A percentile compares a stretch with the other conserved stretches of the same genome.
Conservation (phyloP, 2,797 vertebrate genomes). For the Acanthiza pusilla region DNA sequence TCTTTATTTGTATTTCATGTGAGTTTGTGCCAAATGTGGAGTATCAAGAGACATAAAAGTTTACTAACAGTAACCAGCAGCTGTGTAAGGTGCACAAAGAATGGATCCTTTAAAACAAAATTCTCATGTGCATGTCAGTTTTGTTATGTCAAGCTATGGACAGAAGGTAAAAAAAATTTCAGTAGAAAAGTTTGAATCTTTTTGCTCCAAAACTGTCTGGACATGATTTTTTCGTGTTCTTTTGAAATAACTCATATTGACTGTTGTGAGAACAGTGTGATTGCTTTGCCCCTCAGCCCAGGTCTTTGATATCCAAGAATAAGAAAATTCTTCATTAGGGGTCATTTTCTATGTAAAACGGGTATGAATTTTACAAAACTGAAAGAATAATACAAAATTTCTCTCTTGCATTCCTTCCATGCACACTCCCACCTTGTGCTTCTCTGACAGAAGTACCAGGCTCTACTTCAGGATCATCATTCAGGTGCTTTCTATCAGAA, state of each 20-base stretch:
- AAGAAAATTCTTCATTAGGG: neutral
- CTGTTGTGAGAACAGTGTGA: neutral
- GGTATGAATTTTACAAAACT: neutral
- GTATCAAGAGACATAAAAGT: neutral
- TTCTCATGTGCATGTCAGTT: neutral
- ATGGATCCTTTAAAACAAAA: neutral
- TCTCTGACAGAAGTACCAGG: neutral
- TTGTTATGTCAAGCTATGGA: neutral
- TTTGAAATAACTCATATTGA: neutral
- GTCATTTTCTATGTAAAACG: neutral
- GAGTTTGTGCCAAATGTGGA: neutral
- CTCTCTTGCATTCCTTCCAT: neutral
- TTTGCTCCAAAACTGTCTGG: neutral
- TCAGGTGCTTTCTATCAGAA: neutral
- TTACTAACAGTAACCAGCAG: neutral
- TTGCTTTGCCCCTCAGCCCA: neutral
- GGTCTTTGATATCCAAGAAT: neutral
- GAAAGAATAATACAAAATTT: neutral
- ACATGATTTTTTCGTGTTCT: neutral
- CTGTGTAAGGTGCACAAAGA: neutral
- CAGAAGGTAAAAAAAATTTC: neutral
- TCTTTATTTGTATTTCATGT: neutral
- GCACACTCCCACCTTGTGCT: accelerated
- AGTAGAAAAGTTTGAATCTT: neutral
- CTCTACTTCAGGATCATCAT: neutral